Conservation (phyloP, 2,888 invertebrate genomes). For the Cerceris rybyensis region DNA sequence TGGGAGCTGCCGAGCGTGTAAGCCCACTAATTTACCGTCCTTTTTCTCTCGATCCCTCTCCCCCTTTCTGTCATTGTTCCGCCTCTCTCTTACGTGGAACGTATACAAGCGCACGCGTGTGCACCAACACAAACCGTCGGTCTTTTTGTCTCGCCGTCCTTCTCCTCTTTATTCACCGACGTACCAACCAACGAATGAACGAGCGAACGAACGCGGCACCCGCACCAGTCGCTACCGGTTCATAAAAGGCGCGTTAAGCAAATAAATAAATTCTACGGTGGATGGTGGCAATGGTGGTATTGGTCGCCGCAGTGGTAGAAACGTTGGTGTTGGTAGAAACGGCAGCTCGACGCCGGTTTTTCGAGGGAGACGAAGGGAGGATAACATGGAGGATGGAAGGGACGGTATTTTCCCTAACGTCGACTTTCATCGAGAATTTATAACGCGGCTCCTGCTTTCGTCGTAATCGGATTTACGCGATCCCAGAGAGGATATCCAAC, state of each 20-base stretch:
- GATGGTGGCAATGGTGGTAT: slow-evolving; percentile 20
- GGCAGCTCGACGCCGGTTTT: slow-evolving; percentile 26
- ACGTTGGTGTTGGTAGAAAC: slow-evolving; percentile 11
- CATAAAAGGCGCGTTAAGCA: slow-evolving; percentile 71
- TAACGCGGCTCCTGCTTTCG: slow-evolving; percentile 59
- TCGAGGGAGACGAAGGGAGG: slow-evolving; percentile 9
- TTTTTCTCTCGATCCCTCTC: slow-evolving; percentile 41
- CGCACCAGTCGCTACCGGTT: slow-evolving; percentile 53
- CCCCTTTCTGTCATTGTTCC: slow-evolving; percentile 35
- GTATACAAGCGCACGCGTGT: background rate
- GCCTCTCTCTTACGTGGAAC: background rate
- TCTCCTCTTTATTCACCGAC: slow-evolving; percentile 58
- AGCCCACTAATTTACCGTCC: slow-evolving; percentile 75
- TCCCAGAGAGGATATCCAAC: slow-evolving; percentile 41
- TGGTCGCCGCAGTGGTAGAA: slow-evolving; percentile 20
- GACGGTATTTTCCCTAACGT: slow-evolving; percentile 56
- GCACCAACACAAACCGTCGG: slow-evolving; percentile 14
- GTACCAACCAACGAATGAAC: slow-evolving; percentile 45
- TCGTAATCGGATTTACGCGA: slow-evolving; percentile 65
- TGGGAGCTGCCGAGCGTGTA: slow-evolving; percentile 75
- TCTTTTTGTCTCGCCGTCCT: slow-evolving; percentile 30
- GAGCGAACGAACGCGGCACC: slow-evolving; percentile 50
- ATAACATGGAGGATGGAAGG: slow-evolving; percentile 30
- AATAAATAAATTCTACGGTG: slow-evolving; percentile 68
- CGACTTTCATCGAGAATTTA: slow-evolving; percentile 64